Evolutionary conservation across 2,113 vertebrate species (phyloP), one percentile per base, ranked within the genome.

Genomic region (Tamias sibiricus): DNA sequence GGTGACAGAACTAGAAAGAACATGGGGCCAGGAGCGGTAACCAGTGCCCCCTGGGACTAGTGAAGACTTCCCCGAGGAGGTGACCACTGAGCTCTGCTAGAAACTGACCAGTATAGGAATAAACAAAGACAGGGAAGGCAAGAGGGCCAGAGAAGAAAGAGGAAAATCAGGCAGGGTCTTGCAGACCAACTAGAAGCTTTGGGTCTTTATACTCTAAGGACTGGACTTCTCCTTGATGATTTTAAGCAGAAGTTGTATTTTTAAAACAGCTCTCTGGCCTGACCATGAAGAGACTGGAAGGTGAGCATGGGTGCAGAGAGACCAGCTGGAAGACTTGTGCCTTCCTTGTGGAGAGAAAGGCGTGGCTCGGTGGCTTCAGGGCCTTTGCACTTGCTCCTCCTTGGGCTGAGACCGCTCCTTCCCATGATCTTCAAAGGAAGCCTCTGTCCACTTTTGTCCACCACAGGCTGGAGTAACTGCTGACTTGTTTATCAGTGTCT

Each of bases 321-420:
- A 32, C 11, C 8, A 10, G 12, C 2, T 5, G 10, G 68, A 30
- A 79, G 74, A 8, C 26, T 5, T 0, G 4, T 0, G 30, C 0
- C 44, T 7, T 44, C 88, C 72, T 30, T 1, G 11, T 0, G 0
- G 47, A 80, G 40, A 35, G 35, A 1, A 74, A 24, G 94, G n/a
- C 69, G 8, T 40, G 59, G 42, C 30, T 47, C 24, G 0, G 3
- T 44, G 20, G 8, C 20, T 28, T 35, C 59, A 42, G 81, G 91
- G 71, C 83, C 72, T 91, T 77, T 52, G 92, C 69, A 37, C 6
- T 14, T 62, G 81, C 52, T 14, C 1, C 12, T 47, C 72, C 19
- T 42, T 2, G 7, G 47, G 47, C 49, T 30, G 4, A 71, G 68
- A 80, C 24, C 2, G 2, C 0, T 7, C 30, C 49, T 8, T 3